A percentile compares a stretch with the other conserved stretches of the same genome.
Conservation (phyloP, 2,113 vertebrate species). For the Ibidorhyncha struthersii region DNA sequence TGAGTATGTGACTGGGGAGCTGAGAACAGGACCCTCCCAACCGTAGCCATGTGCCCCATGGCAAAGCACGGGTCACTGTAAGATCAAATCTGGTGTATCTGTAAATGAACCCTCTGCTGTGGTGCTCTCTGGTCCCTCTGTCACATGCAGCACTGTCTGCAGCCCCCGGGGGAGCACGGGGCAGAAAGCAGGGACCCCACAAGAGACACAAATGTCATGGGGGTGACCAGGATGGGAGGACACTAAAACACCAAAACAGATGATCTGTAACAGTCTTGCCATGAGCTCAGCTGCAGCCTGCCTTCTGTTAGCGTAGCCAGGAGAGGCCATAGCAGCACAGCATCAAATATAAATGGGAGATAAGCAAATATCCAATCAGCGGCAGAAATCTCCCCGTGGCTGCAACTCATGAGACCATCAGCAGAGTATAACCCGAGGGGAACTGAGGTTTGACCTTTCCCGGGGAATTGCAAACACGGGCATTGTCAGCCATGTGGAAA, state of each 20-base stretch:
- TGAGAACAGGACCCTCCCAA: not conserved
- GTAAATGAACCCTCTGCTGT: not conserved
- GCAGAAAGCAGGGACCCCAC: not conserved
- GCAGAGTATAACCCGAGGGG: not conserved
- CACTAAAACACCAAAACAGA: not conserved
- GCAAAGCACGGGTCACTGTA: not conserved
- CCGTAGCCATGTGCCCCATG: not conserved
- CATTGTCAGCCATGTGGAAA: not conserved
- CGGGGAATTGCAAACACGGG: not conserved
- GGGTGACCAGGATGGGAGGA: not conserved
- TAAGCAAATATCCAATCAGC: not conserved
- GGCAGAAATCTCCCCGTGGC: not conserved
- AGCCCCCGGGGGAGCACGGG: accelerated
- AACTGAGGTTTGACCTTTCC: not conserved
- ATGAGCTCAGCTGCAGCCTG: not conserved
- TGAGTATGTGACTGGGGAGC: not conserved
- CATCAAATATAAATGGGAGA: not conserved
- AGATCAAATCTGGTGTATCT: not conserved
- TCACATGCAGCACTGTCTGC: not conserved
- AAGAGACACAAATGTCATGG: accelerated
- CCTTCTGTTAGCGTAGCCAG: not conserved
- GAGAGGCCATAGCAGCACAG: not conserved
- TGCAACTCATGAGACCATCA: not conserved
- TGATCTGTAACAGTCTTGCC: not conserved
- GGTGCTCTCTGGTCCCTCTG: not conserved